Conservation (phyloP, 2,888 invertebrate species). For the Drosophila quasianomalipes region DNA sequence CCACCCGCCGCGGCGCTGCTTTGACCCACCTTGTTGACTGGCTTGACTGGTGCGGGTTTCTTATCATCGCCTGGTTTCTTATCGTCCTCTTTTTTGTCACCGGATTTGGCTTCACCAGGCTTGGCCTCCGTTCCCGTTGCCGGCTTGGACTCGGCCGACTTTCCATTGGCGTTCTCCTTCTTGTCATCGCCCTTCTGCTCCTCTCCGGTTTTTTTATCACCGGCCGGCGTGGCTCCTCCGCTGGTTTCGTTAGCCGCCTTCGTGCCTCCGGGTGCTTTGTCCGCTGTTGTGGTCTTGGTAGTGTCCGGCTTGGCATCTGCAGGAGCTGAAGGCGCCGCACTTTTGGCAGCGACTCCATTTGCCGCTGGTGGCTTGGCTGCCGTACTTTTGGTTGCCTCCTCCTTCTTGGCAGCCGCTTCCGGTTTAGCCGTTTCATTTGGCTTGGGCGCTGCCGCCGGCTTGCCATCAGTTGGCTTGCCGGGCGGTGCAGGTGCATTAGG, state of each 20-base stretch:
- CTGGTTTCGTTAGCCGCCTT: slow-evolving; percentile 69
- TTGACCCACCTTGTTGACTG: slow-evolving; percentile 84
- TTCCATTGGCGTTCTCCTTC: slow-evolving; percentile 45
- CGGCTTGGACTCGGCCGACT: slow-evolving; percentile 46
- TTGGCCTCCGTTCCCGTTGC: slow-evolving; percentile 36
- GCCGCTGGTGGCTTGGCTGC: slow-evolving; percentile 74
- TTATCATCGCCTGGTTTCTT: slow-evolving; percentile 66
- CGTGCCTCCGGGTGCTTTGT: slow-evolving; percentile 56
- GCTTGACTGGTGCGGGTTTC: slow-evolving; percentile 76
- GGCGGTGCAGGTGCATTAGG: slow-evolving; percentile 78
- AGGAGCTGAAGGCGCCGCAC: slow-evolving; percentile 77
- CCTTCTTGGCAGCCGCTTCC: slow-evolving; percentile 80
- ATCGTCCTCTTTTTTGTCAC: slow-evolving; percentile 52
- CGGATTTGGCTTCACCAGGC: slow-evolving; percentile 58
- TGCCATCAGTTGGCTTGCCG: slow-evolving; percentile 76
- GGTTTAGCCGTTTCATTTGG: slow-evolving; percentile 77
- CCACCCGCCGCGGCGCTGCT: slow-evolving; percentile 86
- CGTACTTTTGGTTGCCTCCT: slow-evolving; percentile 73
- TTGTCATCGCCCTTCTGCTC: slow-evolving; percentile 51
- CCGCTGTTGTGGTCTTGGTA: slow-evolving; percentile 76
- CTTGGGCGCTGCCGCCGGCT: slow-evolving; percentile 79
- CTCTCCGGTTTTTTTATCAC: slow-evolving; percentile 58
- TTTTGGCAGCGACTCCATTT: slow-evolving; percentile 84
- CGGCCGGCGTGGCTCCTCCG: slow-evolving; percentile 51
- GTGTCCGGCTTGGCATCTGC: slow-evolving; percentile 76